Evolutionary conservation across 1,140 invertebrate species (phyloP).

Genomic region (Dreissena rostriformis): DNA sequence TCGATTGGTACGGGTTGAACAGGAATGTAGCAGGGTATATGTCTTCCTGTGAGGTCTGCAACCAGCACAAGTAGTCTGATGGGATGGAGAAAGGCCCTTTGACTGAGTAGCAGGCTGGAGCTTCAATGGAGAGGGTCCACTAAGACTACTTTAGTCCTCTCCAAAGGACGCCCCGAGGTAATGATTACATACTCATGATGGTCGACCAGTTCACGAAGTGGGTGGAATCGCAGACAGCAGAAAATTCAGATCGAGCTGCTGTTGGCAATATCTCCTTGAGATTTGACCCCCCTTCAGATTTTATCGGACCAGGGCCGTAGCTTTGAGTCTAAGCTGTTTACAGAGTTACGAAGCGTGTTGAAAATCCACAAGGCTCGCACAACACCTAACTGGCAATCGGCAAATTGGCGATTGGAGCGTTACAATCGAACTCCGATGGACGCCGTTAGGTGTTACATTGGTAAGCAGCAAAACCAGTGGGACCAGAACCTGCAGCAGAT

Average conservation of each 20-base stretch:
- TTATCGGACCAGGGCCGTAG: not conserved
- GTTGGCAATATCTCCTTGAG: not conserved
- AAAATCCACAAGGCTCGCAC: not conserved
- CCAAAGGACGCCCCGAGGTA: not conserved
- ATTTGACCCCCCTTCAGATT: not conserved
- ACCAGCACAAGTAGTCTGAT: too few relatives aligned
- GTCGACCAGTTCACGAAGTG: slow-evolving; percentile 39
- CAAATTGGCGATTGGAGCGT: not conserved
- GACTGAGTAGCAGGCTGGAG: not conserved
- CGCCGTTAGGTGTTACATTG: not conserved
- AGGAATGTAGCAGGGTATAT: too few relatives aligned
- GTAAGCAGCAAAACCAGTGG: too few relatives aligned
- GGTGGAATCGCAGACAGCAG: not conserved
- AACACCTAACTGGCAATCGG: too few relatives aligned
- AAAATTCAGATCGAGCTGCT: not conserved
- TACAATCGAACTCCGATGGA: not conserved
- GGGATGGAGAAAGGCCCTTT: too few relatives aligned
- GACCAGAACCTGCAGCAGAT: not conserved
- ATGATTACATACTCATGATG: slow-evolving; percentile 5
- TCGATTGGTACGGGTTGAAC: too few relatives aligned
- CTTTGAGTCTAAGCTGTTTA: too few relatives aligned
- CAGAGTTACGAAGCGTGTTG: not conserved
- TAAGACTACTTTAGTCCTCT: not conserved
- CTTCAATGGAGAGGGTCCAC: not conserved
- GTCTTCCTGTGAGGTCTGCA: too few relatives aligned